A percentile compares a stretch with the other conserved stretches of the same genome.
Evolutionary conservation across 1,140 invertebrate genomes (phyloP).

Genomic region (Plutomurus gul): DNA sequence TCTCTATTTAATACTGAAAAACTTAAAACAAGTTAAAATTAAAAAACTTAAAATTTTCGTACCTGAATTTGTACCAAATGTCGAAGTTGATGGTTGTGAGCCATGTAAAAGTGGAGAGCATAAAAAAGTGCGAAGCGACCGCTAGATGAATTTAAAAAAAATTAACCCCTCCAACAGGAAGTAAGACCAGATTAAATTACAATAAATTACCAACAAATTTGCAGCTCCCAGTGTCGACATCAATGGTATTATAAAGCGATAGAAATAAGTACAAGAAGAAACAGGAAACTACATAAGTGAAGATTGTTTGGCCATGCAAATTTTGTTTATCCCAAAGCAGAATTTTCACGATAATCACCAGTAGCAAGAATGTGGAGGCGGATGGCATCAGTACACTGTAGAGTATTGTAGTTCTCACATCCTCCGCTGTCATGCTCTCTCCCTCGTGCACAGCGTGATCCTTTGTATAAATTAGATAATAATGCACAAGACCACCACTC

Average conservation of each 20-base stretch:
- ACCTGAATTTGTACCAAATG: conserved; percentile 36
- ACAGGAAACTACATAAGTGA: neutral
- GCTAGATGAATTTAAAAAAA: conserved; percentile 27
- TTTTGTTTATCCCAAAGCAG: conserved; percentile 33
- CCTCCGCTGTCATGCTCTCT: too few species aligned
- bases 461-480: too few species aligned
- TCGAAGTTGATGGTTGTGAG: conserved; percentile 40
- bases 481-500: too few species aligned
- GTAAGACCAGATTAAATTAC: too few species aligned
- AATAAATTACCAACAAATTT: neutral
- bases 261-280: conserved; percentile 2
- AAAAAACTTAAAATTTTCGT: too few species aligned
- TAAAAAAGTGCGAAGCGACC: conserved; percentile 28
- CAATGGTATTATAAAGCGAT: neutral
- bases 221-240: neutral
- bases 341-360: neutral
- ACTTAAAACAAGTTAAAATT: too few species aligned
- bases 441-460: too few species aligned
- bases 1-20: too few species aligned
- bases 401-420: neutral
- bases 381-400: neutral
- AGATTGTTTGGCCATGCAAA: conserved; percentile 6
- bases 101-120: conserved; percentile 9
- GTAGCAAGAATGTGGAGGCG: neutral
- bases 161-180: too few species aligned